These are phyloP conservation scores for Pelodiscus sinensis DNA, from an alignment of 2,113 vertebrate species.

Conservation along the genomic window DNA sequence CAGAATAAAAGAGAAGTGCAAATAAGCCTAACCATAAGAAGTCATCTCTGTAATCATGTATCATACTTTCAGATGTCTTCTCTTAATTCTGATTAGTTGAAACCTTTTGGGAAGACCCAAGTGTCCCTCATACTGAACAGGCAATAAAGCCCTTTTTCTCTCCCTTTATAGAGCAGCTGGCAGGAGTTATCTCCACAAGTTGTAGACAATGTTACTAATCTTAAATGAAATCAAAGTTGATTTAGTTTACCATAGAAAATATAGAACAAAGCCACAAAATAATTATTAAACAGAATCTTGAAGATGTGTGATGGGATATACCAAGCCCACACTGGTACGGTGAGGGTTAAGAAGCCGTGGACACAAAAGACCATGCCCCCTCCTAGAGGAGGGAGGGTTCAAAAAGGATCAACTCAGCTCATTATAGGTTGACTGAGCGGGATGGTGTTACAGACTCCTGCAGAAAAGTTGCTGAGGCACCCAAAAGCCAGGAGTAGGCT, in stretches of 20 bases:
- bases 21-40: not conserved
- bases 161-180: not conserved
- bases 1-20: not conserved
- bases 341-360: not conserved
- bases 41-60: not conserved
- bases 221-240: slow-evolving; percentile 6
- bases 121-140: not conserved
- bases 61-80: not conserved
- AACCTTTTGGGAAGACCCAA: not conserved
- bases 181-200: not conserved
- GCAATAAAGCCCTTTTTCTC: not conserved
- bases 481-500: too few species aligned
- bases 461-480: not conserved
- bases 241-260: not conserved
- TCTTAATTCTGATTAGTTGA: not conserved
- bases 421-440: not conserved
- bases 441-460: not conserved
- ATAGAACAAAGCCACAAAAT: not conserved
- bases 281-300: slow-evolving; percentile 19
- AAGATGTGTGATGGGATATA: not conserved
- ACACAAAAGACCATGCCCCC: not conserved
- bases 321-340: not conserved
- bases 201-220: not conserved
- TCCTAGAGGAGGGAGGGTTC: too few species aligned
- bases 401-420: not conserved